Conservation (phyloP, 1,140 invertebrate genomes). For the Laupala kohalensis region DNA sequence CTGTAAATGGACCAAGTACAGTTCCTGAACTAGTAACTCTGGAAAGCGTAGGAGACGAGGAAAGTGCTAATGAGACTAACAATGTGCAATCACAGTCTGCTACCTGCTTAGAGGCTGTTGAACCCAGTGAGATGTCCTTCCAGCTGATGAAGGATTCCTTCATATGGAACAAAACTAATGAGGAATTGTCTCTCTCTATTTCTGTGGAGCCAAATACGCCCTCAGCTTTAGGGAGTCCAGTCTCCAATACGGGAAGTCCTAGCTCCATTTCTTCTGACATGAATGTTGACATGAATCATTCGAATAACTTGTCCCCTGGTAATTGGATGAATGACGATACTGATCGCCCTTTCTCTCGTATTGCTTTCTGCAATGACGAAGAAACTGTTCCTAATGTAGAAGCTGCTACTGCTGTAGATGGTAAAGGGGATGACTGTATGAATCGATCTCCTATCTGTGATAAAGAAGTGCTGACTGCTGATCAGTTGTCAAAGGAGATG, state of each 20-base stretch:
- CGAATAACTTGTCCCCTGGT: neutral
- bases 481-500: no score
- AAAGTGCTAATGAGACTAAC: no score
- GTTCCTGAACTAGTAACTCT: no score
- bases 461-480: no score
- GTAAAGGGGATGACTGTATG: no score
- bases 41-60: no score
- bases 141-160: no score
- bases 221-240: neutral
- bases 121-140: no score
- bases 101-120: no score
- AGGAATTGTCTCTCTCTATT: slow-evolving; percentile 18
- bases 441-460: no score
- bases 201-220: slow-evolving; percentile 19
- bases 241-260: neutral
- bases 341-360: slow-evolving; percentile 34
- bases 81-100: no score
- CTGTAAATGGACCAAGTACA: no score
- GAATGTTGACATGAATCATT: neutral
- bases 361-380: slow-evolving; percentile 16
- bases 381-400: slow-evolving; percentile 11
- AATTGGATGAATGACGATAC: slow-evolving; percentile 24
- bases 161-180: slow-evolving; percentile 19
- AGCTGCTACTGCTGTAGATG: neutral
- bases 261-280: slow-evolving; percentile 16